phyloP scores from a whole-genome alignment of 2,797 vertebrate species.

The Decapterus maruadsi region DNA sequence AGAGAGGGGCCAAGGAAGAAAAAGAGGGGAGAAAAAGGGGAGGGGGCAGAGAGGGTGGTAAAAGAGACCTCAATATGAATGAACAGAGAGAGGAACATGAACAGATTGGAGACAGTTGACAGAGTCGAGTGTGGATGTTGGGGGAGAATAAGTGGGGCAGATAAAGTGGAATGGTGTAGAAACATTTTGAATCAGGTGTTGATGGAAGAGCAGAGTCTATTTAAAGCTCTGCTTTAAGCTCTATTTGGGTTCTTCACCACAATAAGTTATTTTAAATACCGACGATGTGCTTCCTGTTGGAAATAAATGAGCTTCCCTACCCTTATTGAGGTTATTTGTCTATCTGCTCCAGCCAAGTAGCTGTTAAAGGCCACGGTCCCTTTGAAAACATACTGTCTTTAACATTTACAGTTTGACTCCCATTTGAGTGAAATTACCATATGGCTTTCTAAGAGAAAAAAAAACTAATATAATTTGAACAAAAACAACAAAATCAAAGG shows the following conservation, averaged over 20 bases:
- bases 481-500: slow-evolving; percentile 1
- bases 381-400: not conserved
- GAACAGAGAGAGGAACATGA: slow-evolving; percentile 43
- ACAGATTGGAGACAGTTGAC: slow-evolving; percentile 46
- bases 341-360: not conserved
- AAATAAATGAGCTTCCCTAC: not conserved
- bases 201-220: slow-evolving; percentile 9
- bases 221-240: slow-evolving; percentile 12
- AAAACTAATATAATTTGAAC: not conserved
- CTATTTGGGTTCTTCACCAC: slow-evolving; percentile 12
- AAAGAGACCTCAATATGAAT: slow-evolving; percentile 41
- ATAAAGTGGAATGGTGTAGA: slow-evolving; percentile 3
- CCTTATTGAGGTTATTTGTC: not conserved
- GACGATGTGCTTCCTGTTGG: slow-evolving; percentile 3
- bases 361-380: not conserved
- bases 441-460: not conserved
- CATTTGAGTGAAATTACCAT: not conserved
- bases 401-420: slow-evolving; percentile 2
- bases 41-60: not conserved
- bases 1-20: slow-evolving; percentile 58
- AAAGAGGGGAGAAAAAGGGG: slow-evolving; percentile 11
- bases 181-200: slow-evolving; percentile 4
- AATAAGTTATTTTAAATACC: slow-evolving; percentile 19
- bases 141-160: slow-evolving; percentile 31
- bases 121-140: slow-evolving; percentile 41